Percentiles rank a stretch among this genome's conserved stretches.
Conservation (phyloP, 2,888 invertebrate species). For the Ephialtes manifestator region DNA sequence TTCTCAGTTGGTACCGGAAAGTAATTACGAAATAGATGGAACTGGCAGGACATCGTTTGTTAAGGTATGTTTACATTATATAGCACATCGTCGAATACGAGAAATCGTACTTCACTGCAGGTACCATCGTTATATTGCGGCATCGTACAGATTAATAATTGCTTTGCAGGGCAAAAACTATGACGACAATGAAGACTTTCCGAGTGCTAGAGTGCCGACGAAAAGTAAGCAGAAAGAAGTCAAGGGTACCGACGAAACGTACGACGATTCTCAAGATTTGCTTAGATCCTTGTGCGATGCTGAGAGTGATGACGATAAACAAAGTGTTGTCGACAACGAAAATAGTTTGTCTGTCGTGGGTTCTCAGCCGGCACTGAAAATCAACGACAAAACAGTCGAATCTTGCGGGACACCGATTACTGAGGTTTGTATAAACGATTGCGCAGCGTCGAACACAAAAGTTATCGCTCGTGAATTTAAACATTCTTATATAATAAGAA, state of each 20-base stretch:
- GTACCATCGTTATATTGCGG: conserved; percentile 6
- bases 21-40: neutral
- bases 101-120: neutral
- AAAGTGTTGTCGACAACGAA: too few species aligned
- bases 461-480: too few species aligned
- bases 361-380: too few species aligned
- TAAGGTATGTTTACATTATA: conserved; percentile 8
- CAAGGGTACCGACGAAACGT: conserved; percentile 5
- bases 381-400: too few species aligned
- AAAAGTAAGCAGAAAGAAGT: conserved; percentile 2
- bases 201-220: conserved; percentile 4
- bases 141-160: conserved; percentile 7
- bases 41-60: conserved; percentile 2
- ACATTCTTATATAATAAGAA: too few species aligned
- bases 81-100: neutral
- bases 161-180: conserved; percentile 4
- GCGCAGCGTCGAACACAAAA: too few species aligned
- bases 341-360: too few species aligned
- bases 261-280: conserved; percentile 7
- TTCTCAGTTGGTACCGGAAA: neutral
- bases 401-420: too few species aligned
- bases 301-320: too few species aligned
- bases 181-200: conserved; percentile 8
- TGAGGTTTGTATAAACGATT: too few species aligned
- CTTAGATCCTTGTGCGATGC: conserved; percentile 9